phyloP scores from a whole-genome alignment of 2,113 vertebrate genomes.

The Clinocottus analis region DNA sequence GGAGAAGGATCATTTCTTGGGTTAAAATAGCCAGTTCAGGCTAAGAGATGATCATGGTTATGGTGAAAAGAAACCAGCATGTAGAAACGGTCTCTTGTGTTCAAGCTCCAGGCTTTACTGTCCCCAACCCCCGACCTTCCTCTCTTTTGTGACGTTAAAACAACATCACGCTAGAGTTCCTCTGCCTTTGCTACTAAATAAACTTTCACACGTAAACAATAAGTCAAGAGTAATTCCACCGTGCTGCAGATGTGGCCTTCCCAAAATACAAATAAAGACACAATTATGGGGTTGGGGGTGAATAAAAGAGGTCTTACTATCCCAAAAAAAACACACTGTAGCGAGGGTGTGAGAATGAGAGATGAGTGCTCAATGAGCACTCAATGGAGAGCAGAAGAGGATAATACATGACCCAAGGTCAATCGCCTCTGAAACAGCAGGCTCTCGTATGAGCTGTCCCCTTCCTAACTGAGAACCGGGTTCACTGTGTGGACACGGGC shows the following conservation, averaged over 20 bases:
- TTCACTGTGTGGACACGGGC: not conserved
- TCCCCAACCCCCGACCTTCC: not conserved
- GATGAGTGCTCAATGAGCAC: slow-evolving; percentile 23
- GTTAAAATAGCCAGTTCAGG: not conserved
- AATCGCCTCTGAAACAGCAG: slow-evolving; percentile 20
- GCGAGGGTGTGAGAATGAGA: slow-evolving; percentile 37
- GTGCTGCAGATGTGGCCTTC: not conserved
- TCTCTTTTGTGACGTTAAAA: not conserved
- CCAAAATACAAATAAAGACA: not conserved
- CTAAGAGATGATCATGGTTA: not conserved
- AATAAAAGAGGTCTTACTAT: slow-evolving; percentile 2
- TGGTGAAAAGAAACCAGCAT: not conserved
- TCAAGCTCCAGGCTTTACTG: not conserved
- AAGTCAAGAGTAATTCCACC: not conserved
- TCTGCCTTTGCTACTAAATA: not conserved
- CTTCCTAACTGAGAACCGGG: slow-evolving; percentile 18
- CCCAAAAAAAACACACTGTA: not conserved
- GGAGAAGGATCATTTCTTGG: not conserved
- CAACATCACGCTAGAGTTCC: not conserved
- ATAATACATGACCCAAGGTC: slow-evolving; percentile 39
- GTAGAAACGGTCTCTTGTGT: not conserved
- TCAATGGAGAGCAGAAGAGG: slow-evolving; percentile 37
- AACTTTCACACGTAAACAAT: slow-evolving; percentile 3
- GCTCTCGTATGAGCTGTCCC: slow-evolving; percentile 36
- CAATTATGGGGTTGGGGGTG: not conserved